A percentile compares a stretch with the other conserved stretches of the same genome.
Conservation (phyloP, 2,113 vertebrate genomes). For the Hyaena hyaena region DNA sequence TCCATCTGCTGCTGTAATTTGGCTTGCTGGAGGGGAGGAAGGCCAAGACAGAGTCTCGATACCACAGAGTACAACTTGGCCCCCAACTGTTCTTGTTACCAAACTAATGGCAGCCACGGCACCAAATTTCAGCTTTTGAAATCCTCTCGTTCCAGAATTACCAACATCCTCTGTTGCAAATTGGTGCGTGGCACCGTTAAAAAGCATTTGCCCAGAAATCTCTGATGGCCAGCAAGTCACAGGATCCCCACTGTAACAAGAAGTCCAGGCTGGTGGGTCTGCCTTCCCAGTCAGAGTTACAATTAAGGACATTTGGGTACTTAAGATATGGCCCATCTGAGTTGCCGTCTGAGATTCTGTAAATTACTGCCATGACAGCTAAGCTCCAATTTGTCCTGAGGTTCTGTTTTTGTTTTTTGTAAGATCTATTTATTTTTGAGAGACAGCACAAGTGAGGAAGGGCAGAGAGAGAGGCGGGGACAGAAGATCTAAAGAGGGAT, state of each 20-base stretch:
- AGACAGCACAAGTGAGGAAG: too few species aligned
- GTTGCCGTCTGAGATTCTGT: neutral
- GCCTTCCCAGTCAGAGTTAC: neutral
- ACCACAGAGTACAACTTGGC: fast-evolving
- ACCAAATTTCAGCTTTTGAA: neutral
- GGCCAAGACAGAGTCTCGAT: neutral
- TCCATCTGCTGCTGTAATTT: constrained; percentile 99
- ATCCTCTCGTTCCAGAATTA: constrained; percentile 22
- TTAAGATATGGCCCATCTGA: neutral
- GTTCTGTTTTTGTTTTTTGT: neutral
- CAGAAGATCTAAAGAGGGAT: too few species aligned
- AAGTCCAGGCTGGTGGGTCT: neutral
- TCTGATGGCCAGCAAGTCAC: neutral
- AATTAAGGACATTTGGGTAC: neutral
- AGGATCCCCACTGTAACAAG: neutral
- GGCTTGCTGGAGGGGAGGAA: constrained; percentile 90
- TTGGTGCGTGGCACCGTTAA: neutral
- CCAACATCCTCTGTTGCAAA: neutral
- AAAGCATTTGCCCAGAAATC: neutral
- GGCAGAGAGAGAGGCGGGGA: too few species aligned
- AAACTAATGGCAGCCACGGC: neutral
- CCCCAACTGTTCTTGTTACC: neutral
- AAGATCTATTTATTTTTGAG: too few species aligned
- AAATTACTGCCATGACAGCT: neutral
- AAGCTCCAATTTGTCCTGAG: neutral